Percentiles rank a stretch among this genome's conserved stretches.
Evolutionary conservation across 2,113 vertebrate species (phyloP).

Genomic region (Pluvianellus socialis): DNA sequence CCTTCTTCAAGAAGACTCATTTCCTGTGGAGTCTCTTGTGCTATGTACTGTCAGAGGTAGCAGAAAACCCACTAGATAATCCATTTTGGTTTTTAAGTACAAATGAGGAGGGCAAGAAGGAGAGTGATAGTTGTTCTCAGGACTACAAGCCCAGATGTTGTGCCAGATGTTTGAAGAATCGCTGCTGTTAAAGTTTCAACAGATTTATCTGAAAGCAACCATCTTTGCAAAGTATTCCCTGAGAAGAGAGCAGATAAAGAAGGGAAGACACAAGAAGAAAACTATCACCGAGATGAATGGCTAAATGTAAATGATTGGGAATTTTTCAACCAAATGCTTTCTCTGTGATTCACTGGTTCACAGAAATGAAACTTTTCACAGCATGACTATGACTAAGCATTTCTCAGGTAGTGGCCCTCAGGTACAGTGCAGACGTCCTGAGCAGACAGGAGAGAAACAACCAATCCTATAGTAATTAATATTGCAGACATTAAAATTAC

Average conservation of each 20-base stretch:
- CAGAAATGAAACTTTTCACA: background rate
- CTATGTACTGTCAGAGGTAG: background rate
- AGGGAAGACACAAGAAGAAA: background rate
- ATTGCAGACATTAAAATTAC: background rate
- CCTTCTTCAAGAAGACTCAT: background rate
- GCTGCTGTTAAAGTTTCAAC: background rate
- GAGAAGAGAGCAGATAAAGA: background rate
- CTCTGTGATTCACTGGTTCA: background rate
- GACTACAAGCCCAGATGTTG: background rate
- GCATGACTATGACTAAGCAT: background rate
- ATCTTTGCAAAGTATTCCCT: background rate
- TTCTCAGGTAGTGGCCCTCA: background rate
- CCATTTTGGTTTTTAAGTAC: background rate
- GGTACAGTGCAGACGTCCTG: background rate
- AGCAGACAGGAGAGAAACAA: background rate
- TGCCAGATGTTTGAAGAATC: background rate
- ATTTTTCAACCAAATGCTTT: background rate
- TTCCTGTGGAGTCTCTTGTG: background rate
- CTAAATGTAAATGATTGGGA: background rate
- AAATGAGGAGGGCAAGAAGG: background rate
- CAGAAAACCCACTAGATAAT: background rate
- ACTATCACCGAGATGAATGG: background rate
- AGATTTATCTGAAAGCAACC: background rate
- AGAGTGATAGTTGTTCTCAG: background rate
- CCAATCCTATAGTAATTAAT: background rate